Conservation (phyloP, 53 echinoderm and acorn worm species). For the Paelopatides confundens region DNA sequence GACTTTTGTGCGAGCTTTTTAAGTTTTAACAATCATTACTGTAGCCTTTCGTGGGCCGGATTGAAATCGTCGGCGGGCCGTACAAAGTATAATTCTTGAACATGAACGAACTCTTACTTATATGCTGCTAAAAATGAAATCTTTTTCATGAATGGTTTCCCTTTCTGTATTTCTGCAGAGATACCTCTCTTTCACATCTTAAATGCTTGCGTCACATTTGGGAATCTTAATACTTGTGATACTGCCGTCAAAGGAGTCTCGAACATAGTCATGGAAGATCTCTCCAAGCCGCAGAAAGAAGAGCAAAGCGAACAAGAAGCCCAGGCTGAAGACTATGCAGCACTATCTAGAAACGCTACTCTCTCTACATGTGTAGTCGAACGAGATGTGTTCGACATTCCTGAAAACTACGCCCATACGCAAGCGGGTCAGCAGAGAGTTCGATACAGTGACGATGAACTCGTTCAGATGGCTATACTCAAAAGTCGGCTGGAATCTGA, state of each 20-base stretch:
- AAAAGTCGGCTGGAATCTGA: conserved; percentile 83
- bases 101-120: too few relatives aligned
- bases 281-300: conserved; percentile 55
- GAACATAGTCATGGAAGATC: conserved; percentile 77
- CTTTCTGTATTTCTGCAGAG: conserved; percentile 62
- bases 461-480: conserved; percentile 92
- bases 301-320: conserved; percentile 64
- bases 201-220: conserved; percentile 96
- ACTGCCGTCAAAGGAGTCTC: conserved; percentile 81
- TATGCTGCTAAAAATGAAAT: too few relatives aligned
- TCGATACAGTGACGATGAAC: conserved; percentile 89
- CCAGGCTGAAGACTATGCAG: conserved; percentile 46
- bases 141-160: too few relatives aligned
- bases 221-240: conserved; percentile 83
- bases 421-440: conserved; percentile 71
- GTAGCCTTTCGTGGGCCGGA: not conserved
- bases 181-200: conserved; percentile 98
- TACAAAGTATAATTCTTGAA: too few relatives aligned
- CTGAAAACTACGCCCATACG: conserved; percentile 52
- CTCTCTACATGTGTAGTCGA: conserved; percentile 81
- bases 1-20: too few relatives aligned
- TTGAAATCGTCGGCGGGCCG: too few relatives aligned
- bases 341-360: conserved; percentile 1
- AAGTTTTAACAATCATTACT: too few relatives aligned
- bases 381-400: conserved; percentile 85